phyloP scores from a whole-genome alignment of 2,797 vertebrate genomes.

The Neosilurus mollespiculum region DNA sequence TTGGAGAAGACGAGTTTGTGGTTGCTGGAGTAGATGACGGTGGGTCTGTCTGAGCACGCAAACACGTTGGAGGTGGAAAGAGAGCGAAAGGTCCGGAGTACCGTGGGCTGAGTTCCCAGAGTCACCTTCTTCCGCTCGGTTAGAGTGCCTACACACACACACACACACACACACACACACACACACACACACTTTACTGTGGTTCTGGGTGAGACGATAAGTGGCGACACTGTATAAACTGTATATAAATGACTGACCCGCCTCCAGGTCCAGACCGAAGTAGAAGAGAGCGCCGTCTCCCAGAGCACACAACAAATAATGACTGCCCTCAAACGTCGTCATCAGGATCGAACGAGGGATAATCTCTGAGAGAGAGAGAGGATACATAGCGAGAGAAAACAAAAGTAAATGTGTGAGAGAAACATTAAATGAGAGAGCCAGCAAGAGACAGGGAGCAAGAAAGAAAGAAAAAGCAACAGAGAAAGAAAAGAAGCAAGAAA shows the following conservation, averaged over 20 bases:
- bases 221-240: neutral
- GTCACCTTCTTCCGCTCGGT: constrained; percentile 98
- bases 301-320: constrained; percentile 95
- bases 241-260: constrained; percentile 70
- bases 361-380: constrained; percentile 79
- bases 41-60: constrained; percentile 96
- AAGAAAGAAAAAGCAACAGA: too few species aligned
- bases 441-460: too few species aligned
- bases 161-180: neutral
- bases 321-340: constrained; percentile 97
- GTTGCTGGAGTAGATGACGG: constrained; percentile 99
- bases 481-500: too few species aligned
- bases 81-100: constrained; percentile 93
- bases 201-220: neutral
- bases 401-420: neutral
- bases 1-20: constrained; percentile 99
- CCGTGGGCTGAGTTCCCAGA: constrained; percentile 94
- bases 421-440: neutral
- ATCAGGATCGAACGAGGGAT: constrained; percentile 98
- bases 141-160: constrained; percentile 76
- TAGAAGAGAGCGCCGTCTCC: constrained; percentile 98
- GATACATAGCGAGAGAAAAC: constrained; percentile 2
- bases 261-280: constrained; percentile 92
- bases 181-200: too few species aligned
- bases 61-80: constrained; percentile 98